Evolutionary conservation across 1,140 invertebrate genomes (phyloP), one percentile per base, ranked within the genome.

Genomic region (Triops longicaudatus): DNA sequence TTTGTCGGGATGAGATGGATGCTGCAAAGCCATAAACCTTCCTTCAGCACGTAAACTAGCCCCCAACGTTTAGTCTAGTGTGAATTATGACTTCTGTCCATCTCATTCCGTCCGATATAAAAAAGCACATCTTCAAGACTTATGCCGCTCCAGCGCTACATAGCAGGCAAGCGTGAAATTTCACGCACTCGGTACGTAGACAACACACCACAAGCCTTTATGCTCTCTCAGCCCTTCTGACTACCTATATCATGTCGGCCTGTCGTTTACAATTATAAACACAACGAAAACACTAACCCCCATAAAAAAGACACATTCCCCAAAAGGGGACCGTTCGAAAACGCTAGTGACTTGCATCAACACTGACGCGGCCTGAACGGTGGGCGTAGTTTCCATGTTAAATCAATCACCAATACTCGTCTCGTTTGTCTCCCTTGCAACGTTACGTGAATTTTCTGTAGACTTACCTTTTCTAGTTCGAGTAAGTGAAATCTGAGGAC

Each of bases 401-500:
- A 63, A 63, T 63, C 50, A 63, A 63, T 63, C 50, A 63, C 14
- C n/a, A 63, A 63, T 22, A 63, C 50, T 63, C 17, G 9, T n/a
- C 50, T 7, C 17, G 50, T n/a, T 22, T 7, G 22, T n/a, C 14
- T 1, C 17, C 14, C 50, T 22, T 14, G 14, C 17, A 22, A 22
- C 10, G 17, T 2, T 17, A 17, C 10, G 6, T 7, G 50, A 3
- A 63, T n/a, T n/a, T 63, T 17, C n/a, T 17, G 14, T 7, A 7
- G 80, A 88, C 91, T 95, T 89, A 99, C 98, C 93, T 99, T 99
- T 97, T 99, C 98, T 89, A 99, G 92, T 90, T 99, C 98, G 89
- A 99, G 91, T 86, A 99, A 92, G 90, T 99, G 98, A 94, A 99
- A 99, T 89, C 98, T 92, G 87, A 99, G 91, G 83, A 99, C 98